Percentiles rank a stretch among this genome's conserved stretches.
Evolutionary conservation across 2,113 vertebrate genomes (phyloP).

Genomic region (Eulemur macaco): DNA sequence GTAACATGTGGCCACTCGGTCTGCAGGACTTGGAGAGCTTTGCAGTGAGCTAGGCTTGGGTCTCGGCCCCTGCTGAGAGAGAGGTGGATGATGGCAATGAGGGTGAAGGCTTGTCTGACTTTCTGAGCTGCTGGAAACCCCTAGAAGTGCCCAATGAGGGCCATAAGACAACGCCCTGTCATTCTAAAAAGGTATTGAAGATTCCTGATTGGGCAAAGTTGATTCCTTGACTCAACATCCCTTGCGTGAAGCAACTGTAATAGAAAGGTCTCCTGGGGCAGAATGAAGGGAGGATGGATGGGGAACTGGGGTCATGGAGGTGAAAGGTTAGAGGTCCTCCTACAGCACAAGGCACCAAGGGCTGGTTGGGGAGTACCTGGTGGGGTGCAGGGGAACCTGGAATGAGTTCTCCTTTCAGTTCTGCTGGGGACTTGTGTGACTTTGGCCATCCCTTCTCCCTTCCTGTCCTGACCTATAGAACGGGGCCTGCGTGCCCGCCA

Average conservation of each 20-base stretch:
- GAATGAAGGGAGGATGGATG: neutral
- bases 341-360: neutral
- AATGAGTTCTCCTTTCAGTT: neutral
- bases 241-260: neutral
- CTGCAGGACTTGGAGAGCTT: neutral
- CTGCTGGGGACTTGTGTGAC: neutral
- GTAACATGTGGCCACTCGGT: neutral
- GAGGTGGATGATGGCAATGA: neutral
- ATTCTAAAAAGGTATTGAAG: neutral
- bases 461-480: neutral
- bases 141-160: neutral
- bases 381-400: neutral
- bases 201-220: neutral
- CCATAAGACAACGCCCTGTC: neutral
- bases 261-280: neutral
- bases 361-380: neutral
- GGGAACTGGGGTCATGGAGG: neutral
- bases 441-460: neutral
- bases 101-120: neutral
- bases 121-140: neutral
- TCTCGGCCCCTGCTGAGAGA: neutral
- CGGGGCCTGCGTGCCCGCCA: neutral
- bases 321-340: neutral
- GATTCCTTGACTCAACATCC: neutral
- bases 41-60: neutral